These are phyloP conservation scores for Cygnus buccinator DNA, from an alignment of 2,113 vertebrate genomes.

Conservation along the genomic window DNA sequence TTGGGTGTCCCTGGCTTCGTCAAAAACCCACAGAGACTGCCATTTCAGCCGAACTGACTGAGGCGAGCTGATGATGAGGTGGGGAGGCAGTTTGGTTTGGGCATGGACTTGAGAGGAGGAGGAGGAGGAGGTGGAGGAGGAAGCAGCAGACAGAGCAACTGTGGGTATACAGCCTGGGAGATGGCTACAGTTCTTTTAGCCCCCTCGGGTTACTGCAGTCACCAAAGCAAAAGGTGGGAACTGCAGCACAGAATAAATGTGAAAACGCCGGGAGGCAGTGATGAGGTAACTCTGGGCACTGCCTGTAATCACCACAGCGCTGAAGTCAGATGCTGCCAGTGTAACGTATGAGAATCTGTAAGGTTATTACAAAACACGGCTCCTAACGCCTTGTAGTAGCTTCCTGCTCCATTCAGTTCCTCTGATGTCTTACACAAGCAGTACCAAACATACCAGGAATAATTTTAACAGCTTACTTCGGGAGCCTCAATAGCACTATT, in stretches of 20 bases:
- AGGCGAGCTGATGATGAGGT: not conserved
- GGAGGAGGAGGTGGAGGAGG: not conserved
- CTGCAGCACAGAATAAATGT: not conserved
- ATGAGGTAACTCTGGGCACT: not conserved
- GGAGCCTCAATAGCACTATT: not conserved
- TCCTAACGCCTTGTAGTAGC: not conserved
- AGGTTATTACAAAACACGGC: not conserved
- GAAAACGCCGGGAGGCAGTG: not conserved
- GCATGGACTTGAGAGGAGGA: too few relatives aligned
- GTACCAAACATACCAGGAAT: not conserved
- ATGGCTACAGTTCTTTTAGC: not conserved
- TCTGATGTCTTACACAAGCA: not conserved
- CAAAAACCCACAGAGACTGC: fast-evolving
- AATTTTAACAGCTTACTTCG: not conserved
- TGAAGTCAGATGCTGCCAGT: not conserved
- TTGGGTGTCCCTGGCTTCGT: not conserved
- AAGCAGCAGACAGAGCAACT: not conserved
- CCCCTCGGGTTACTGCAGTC: not conserved
- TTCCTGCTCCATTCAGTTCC: not conserved
- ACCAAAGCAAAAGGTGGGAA: not conserved
- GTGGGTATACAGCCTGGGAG: not conserved
- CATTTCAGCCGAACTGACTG: not conserved
- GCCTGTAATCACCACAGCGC: not conserved
- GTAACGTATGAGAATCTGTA: not conserved
- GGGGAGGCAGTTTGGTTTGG: not conserved